A percentile compares a stretch with the other conserved stretches of the same genome.
Evolutionary conservation across 37 sponge, comb jelly and placozoan species (phyloP).

Genomic region (Agelas oroides): DNA sequence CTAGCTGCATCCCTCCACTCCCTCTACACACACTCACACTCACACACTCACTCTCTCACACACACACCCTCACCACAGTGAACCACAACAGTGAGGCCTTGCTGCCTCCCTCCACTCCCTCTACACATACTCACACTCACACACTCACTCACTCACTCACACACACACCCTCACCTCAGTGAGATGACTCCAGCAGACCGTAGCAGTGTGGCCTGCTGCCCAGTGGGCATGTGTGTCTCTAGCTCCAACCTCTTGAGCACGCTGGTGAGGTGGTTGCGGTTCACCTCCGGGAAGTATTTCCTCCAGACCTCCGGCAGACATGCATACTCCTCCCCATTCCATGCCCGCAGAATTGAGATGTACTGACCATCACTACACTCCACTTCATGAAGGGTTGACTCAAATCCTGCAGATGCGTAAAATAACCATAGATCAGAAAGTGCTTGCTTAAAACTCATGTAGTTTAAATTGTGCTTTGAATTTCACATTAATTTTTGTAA

Average conservation of each 20-base stretch:
- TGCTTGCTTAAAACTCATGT: too few species aligned
- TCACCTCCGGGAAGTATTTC: slow-evolving; percentile 77
- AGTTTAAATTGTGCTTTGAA: too few species aligned
- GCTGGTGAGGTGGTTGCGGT: slow-evolving; percentile 62
- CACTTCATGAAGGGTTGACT: slow-evolving; percentile 73
- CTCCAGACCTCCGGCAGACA: slow-evolving; percentile 72
- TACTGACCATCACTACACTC: slow-evolving; percentile 75
- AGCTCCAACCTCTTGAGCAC: slow-evolving; percentile 52
- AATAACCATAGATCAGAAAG: too few species aligned
- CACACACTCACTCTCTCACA: background rate
- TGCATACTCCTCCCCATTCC: slow-evolving; percentile 67
- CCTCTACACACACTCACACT: too few species aligned
- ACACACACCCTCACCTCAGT: slow-evolving; percentile 31
- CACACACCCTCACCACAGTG: slow-evolving; percentile 36
- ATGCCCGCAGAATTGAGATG: slow-evolving; percentile 54
- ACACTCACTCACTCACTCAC: too few species aligned
- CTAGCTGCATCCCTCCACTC: too few species aligned
- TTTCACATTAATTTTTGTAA: too few species aligned
- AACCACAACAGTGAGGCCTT: slow-evolving; percentile 71
- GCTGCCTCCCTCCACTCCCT: slow-evolving; percentile 4
- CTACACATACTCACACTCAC: background rate
- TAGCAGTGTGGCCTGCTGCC: slow-evolving; percentile 72
- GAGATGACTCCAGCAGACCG: slow-evolving; percentile 72
- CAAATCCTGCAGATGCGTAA: slow-evolving; percentile 63
- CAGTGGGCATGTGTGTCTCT: slow-evolving; percentile 69